phyloP scores from a whole-genome alignment of 2,888 invertebrate species.

The Polyommatus iphigenia region DNA sequence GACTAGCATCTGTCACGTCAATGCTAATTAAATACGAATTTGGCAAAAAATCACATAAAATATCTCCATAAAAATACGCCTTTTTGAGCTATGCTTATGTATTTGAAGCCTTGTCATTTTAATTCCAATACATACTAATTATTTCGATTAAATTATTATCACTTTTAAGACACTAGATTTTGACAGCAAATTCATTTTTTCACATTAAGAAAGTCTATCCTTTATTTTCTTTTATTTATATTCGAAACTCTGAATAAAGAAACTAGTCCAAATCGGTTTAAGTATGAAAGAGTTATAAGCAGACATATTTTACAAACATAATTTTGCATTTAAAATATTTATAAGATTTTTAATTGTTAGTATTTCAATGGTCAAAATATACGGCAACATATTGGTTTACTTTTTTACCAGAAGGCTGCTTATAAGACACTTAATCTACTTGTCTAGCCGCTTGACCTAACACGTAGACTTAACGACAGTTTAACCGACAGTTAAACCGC shows the following conservation, averaged over 20 bases:
- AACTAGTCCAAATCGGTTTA: too few relatives aligned
- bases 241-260: too few relatives aligned
- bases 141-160: too few relatives aligned
- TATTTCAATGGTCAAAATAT: not conserved
- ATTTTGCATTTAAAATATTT: not conserved
- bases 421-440: not conserved
- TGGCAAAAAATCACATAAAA: not conserved
- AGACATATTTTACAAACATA: too few relatives aligned
- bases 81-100: too few relatives aligned
- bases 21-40: not conserved
- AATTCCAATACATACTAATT: too few relatives aligned
- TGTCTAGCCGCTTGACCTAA: not conserved
- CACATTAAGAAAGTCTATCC: too few relatives aligned
- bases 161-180: too few relatives aligned
- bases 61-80: not conserved
- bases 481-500: slow-evolving; percentile 2
- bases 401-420: not conserved
- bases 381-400: not conserved
- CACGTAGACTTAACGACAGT: not conserved
- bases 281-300: too few relatives aligned
- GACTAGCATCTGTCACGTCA: not conserved
- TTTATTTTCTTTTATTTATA: too few relatives aligned
- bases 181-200: too few relatives aligned
- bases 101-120: too few relatives aligned
- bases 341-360: not conserved